Evolutionary conservation across 1,140 invertebrate genomes (phyloP), one percentile per base, ranked within the genome.

Genomic region (Hermetia illucens): DNA sequence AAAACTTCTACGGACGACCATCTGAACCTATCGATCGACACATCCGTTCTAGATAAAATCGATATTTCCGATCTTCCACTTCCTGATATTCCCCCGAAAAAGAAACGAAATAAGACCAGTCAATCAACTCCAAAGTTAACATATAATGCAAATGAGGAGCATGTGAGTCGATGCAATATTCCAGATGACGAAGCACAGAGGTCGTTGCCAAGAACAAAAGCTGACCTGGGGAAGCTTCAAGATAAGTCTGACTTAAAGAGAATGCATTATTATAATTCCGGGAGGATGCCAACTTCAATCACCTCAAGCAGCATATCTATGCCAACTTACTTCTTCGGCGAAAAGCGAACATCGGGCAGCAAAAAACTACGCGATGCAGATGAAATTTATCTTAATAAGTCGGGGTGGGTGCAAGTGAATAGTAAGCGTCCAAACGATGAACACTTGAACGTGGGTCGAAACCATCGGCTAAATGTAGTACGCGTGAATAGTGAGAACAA

Each of bases 361-460:
- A 30, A 21, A 20, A 12, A 16, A 25, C 24, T 15, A 22, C 13
- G 8, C 19, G 19, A 21, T 16, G 18, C 5, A 15, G 32, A 60
- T 39, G 55, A 60, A 33, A 61, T 61, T 24, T 61, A 49, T 25
- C 38, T 61, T 0, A 61, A 60, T 44, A 60, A 60, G 36, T 61
- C 58, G 12, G 58, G 58, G 18, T 61, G 57, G 57, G 57, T 61
- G 8, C 57, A 60, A 24, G 58, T 60, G 12, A 60, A 53, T 35
- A 47, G 47, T 2, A 57, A 51, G 25, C 41, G 45, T 3, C 33
- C 40, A 6, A 17, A 40, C 10, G 15, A 40, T 10, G 33, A 37
- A 37, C 25, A 24, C 12, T 37, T 10, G n/a, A 6, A 25, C 6
- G 24, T 8, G 6, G 6, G n/a, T 8, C 24, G 24, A 25, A 25